phyloP scores from a whole-genome alignment of 2,113 vertebrate species.

The Stictonetta naevosa region DNA sequence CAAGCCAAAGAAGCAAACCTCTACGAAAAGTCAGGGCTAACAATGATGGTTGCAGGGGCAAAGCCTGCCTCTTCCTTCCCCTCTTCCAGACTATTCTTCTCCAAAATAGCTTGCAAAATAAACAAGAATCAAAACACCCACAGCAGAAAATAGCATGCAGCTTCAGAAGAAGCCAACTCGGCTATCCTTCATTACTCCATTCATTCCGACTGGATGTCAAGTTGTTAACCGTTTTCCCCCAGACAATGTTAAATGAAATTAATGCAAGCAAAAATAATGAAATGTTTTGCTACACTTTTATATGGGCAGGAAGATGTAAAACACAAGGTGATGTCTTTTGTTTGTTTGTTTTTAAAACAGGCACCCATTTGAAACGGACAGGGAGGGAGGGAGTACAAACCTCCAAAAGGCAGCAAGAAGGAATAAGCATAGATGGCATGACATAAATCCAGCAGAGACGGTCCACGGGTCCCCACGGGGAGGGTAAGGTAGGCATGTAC shows the following conservation, averaged over 20 bases:
- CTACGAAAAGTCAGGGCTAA: conserved; percentile 13
- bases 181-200: not conserved
- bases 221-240: not conserved
- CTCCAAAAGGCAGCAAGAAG: not conserved
- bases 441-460: not conserved
- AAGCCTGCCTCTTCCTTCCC: conserved; percentile 47
- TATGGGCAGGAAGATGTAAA: not conserved
- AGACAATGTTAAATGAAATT: not conserved
- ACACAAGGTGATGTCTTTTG: not conserved
- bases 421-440: not conserved
- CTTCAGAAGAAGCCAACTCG: not conserved
- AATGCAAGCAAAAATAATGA: not conserved
- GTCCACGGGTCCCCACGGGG: rapidly evolving
- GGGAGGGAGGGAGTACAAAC: not conserved
- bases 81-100: conserved; percentile 30
- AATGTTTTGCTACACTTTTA: not conserved
- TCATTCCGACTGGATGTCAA: not conserved
- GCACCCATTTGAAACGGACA: not conserved
- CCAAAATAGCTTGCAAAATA: not conserved
- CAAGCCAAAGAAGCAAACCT: not conserved
- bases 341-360: not conserved
- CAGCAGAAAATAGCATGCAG: not conserved
- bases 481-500: not conserved
- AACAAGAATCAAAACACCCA: conserved; percentile 16
- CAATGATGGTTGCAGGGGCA: not conserved